Conservation (phyloP, 2,797 vertebrate species). For the Sebastes itinus region DNA sequence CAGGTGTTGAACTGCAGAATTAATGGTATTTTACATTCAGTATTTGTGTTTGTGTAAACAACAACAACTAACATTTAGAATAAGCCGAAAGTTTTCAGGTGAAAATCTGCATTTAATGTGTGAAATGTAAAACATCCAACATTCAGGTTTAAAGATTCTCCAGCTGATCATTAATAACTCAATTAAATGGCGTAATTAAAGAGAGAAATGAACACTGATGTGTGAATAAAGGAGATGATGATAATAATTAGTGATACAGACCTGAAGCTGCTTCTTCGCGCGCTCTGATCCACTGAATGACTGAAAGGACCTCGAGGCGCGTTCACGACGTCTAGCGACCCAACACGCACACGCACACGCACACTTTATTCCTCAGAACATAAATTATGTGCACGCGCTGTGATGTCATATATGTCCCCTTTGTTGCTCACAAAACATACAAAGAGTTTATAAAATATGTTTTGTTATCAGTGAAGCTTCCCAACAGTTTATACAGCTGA, state of each 20-base stretch:
- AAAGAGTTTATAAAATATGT: neutral
- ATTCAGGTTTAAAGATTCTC: neutral
- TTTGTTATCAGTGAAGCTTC: neutral
- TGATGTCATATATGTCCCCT: too few species aligned
- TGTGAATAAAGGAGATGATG: neutral
- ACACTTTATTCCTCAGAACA: neutral
- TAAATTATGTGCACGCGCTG: neutral
- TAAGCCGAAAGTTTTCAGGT: neutral
- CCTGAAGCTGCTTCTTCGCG: slow-evolving; percentile 17
- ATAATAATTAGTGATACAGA: neutral
- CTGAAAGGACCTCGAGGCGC: neutral
- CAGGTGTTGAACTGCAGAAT: neutral
- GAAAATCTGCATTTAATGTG: neutral
- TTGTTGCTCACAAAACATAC: neutral
- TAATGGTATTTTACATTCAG: neutral
- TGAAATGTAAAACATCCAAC: neutral
- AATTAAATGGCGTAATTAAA: neutral
- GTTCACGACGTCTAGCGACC: neutral
- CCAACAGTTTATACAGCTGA: neutral
- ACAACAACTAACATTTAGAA: neutral
- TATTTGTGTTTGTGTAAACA: neutral
- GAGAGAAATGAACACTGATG: neutral
- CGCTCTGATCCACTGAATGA: neutral
- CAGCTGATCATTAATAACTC: neutral
- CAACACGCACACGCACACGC: neutral